Base-by-base conservation (phyloP, 2,113 vertebrate genomes). In the Chrysochloris asiatica region DNA sequence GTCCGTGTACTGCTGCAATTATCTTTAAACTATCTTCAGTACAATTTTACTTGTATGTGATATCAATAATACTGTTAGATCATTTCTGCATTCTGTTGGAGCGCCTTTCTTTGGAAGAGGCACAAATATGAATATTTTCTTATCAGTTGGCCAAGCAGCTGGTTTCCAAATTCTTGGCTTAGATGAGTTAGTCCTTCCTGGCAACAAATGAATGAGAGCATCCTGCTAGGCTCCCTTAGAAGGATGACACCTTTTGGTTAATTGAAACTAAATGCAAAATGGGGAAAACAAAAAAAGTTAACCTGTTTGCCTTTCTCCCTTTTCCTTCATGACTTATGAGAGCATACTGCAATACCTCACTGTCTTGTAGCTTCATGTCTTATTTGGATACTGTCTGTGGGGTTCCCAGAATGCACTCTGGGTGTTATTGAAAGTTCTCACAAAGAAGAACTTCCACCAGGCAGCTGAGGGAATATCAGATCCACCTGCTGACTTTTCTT, bases 401-500 rank as follows among this genome's bases (percentile, higher is more conserved):
- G 89, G 83, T 87, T 83, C 50, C 0, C 8, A 77, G 90, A 93
- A 94, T 28, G 0, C 88, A 89, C 87, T 95, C 86, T 22, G 89
- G 94, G 47, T 96, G 78, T 94, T 96, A 97, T 86, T 86, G 84
- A 90, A 95, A 83, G 92, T 95, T 93, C 85, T 89, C 93, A 94
- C 84, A 96, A 95, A 90, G 81, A 92, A 89, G 92, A 93, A 73
- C 71, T 88, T 96, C 92, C 94, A 52, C 86, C 94, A 69, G 89
- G 4, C 21, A 14, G 86, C 90, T 78, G 33, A 30, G 75, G 95
- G 95, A 97, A 97, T 95, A 90, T 93, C 88, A 97, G 95, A 94
- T 97, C 94, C 96, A 97, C 96, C 97, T 98, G 95, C 96, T 96
- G 97, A 96, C 92, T 90, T 97, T 94, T 98, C 93, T 95, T 96